Evolutionary conservation across 1,140 invertebrate species (phyloP), one percentile per base, ranked within the genome.

Genomic region (Ips nitidus): DNA sequence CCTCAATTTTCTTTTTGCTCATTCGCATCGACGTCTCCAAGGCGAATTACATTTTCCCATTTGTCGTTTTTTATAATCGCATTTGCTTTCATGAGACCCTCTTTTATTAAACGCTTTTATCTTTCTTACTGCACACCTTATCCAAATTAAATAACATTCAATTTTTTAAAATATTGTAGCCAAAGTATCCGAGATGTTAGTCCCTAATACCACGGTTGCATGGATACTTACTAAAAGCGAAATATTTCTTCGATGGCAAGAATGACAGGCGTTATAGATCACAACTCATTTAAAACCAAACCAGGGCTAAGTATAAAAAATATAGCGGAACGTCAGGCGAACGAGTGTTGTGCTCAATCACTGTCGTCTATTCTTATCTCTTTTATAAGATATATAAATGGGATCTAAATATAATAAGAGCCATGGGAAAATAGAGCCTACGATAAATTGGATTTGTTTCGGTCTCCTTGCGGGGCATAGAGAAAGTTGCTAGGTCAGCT

Each of bases 291-390:
- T 70, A 70, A 70, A 66, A 59, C 55, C 56, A 58, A 59, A 69
- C 41, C 41, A n/a, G 45, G 55, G 53, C 52, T 59, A 70, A 64
- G 62, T 65, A 66, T 52, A 70, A 70, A 70, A 70, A 70, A 65
- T 70, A 60, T 64, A 42, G 41, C 55, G 53, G 36, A 47, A 70
- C 38, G 69, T 70, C 69, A 60, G 47, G 52, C 4, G 61, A 70
- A 70, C 62, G 69, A 70, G 69, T 70, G 62, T 65, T 50, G 69
- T 59, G 43, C 47, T 70, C 69, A 58, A 70, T 70, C 69, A 70
- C 52, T 65, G 69, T 70, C 69, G 52, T 43, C 39, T 66, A 52
- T 61, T 70, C 50, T 47, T 57, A 56, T 70, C 61, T 67, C 42
- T 65, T 41, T 53, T 59, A 65, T 53, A 50, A 50, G 57, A 70